phyloP scores from a whole-genome alignment of 2,113 vertebrate genomes.

The Strix uralensis region DNA sequence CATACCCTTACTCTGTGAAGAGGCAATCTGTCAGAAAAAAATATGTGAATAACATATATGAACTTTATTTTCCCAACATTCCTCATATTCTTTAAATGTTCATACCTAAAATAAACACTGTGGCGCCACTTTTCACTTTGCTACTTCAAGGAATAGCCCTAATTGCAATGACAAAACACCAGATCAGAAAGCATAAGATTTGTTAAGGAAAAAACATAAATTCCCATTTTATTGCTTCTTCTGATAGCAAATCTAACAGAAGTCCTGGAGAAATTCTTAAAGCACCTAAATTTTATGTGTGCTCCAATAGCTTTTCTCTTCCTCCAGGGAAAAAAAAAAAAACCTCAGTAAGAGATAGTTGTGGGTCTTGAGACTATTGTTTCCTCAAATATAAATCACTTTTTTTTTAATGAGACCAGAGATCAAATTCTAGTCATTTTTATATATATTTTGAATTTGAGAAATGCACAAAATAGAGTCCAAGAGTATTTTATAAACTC shows the following conservation, averaged over 20 bases:
- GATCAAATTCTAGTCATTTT: constrained; percentile 53
- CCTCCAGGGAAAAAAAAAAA: constrained; percentile 35
- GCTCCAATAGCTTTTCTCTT: constrained; percentile 57
- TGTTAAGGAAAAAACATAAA: constrained; percentile 66
- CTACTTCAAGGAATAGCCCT: constrained; percentile 33
- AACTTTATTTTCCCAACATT: constrained; percentile 17
- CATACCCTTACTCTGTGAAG: neutral
- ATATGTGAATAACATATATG: neutral
- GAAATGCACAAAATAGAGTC: constrained; percentile 22
- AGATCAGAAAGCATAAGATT: constrained; percentile 53
- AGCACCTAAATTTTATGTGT: constrained; percentile 58
- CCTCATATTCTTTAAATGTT: constrained; percentile 8
- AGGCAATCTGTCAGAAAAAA: constrained; percentile 15
- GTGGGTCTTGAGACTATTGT: constrained; percentile 48
- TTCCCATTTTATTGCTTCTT: constrained; percentile 54
- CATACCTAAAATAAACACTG: constrained; percentile 25
- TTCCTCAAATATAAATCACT: constrained; percentile 45
- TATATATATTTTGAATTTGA: constrained; percentile 7
- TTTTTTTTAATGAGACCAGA: constrained; percentile 1
- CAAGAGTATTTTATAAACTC: constrained; percentile 41
- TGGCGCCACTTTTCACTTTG: neutral
- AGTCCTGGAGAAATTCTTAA: constrained; percentile 63
- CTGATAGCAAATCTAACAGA: constrained; percentile 55
- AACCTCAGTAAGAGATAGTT: constrained; percentile 32
- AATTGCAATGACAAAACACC: constrained; percentile 50